These are phyloP conservation scores for Uropsilus gracilis DNA, from an alignment of 2,113 vertebrate genomes.

Conservation along the genomic window DNA sequence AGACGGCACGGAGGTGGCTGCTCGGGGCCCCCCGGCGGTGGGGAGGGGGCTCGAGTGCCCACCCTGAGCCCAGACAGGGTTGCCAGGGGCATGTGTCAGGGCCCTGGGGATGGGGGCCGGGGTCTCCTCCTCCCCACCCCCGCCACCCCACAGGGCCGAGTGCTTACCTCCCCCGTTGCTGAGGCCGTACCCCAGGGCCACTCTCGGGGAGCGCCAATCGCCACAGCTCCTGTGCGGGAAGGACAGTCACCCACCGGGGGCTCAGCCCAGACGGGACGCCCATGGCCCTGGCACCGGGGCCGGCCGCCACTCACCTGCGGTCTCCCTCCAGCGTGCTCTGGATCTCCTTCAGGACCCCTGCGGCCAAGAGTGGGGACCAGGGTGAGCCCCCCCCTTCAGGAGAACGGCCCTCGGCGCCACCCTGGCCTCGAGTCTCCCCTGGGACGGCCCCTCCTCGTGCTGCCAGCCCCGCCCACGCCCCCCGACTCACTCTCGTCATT, in stretches of 20 bases:
- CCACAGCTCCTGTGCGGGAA: conserved; percentile 83
- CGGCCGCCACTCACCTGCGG: conserved; percentile 89
- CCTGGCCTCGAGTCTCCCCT: background rate
- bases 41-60: background rate
- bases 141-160: background rate
- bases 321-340: conserved; percentile 96
- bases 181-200: conserved; percentile 78
- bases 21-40: background rate
- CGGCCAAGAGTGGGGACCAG: conserved; percentile 61
- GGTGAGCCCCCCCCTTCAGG: background rate
- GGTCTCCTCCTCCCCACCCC: background rate
- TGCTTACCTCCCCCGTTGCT: conserved; percentile 87
- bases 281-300: too few relatives aligned
- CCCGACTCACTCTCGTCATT: conserved; percentile 95
- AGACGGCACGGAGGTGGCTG: background rate
- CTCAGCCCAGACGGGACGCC: background rate
- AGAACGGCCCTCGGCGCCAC: background rate
- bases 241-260: conserved; percentile 41
- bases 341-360: conserved; percentile 97
- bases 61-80: background rate
- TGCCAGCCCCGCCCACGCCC: background rate
- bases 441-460: background rate
- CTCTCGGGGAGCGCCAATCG: conserved; percentile 82
- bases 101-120: background rate
- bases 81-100: background rate